Evolutionary conservation across 1,140 invertebrate genomes (phyloP).

Genomic region (Cotesia glomerata): DNA sequence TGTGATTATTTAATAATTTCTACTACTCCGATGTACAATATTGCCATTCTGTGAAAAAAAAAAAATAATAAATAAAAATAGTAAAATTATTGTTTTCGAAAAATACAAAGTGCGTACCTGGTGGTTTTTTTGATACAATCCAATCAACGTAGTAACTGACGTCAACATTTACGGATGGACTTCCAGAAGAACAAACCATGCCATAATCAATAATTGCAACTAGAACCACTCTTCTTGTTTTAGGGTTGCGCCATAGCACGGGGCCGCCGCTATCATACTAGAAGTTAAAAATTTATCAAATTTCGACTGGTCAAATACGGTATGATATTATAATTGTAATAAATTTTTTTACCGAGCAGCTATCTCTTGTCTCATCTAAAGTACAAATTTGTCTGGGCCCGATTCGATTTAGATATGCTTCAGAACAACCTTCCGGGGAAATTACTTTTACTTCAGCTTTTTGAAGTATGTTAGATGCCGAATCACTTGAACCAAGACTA

Average conservation of each 20-base stretch:
- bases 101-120: slow-evolving; percentile 40
- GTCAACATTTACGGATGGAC: slow-evolving; percentile 64
- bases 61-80: too few species aligned
- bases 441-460: slow-evolving; percentile 69
- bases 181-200: slow-evolving; percentile 57
- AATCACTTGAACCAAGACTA: slow-evolving; percentile 64
- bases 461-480: slow-evolving; percentile 64
- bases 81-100: too few species aligned
- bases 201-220: slow-evolving; percentile 68
- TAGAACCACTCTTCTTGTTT: slow-evolving; percentile 54
- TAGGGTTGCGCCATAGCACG: slow-evolving; percentile 65
- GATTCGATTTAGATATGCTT: slow-evolving; percentile 25
- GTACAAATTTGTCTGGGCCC: slow-evolving; percentile 21
- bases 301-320: neutral
- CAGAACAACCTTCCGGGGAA: slow-evolving; percentile 60
- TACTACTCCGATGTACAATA: too few species aligned
- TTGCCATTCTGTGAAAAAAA: too few species aligned
- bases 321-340: neutral
- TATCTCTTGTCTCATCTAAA: slow-evolving; percentile 36
- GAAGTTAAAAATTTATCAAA: slow-evolving; percentile 15
- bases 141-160: slow-evolving; percentile 64
- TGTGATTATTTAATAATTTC: too few species aligned
- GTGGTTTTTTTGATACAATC: slow-evolving; percentile 54
- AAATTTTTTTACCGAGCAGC: slow-evolving; percentile 43
- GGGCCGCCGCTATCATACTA: slow-evolving; percentile 76